phyloP scores from a whole-genome alignment of 2,797 vertebrate species.

The Myotis myotis region DNA sequence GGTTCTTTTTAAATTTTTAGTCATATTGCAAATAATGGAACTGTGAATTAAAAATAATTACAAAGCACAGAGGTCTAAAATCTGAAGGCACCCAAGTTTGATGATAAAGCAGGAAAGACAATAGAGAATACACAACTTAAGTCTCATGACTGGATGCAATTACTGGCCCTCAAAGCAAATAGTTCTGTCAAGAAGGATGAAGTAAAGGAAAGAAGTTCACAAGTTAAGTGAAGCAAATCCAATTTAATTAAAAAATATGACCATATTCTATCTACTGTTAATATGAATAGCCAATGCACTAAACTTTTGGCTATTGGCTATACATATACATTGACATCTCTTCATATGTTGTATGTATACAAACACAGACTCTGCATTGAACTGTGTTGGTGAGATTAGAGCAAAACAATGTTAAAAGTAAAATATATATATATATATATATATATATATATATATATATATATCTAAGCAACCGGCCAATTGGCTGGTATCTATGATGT shows the following conservation, averaged over 20 bases:
- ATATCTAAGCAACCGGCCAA: too few species aligned
- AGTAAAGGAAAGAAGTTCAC: background rate
- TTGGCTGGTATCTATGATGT: too few species aligned
- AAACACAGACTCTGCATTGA: background rate
- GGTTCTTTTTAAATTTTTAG: background rate
- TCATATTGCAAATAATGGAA: background rate
- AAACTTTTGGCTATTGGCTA: background rate
- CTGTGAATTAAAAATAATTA: background rate
- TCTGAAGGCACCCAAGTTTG: background rate
- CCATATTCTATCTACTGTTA: background rate
- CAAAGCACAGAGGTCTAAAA: background rate
- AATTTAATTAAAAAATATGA: background rate
- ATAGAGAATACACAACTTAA: background rate
- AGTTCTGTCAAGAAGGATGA: background rate
- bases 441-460: too few species aligned
- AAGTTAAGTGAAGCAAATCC: background rate
- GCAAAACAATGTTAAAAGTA: background rate
- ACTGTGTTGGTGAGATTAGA: background rate
- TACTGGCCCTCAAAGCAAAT: background rate
- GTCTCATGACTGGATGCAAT: background rate
- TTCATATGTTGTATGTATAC: fast-evolving
- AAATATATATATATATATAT: too few species aligned
- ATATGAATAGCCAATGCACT: background rate
- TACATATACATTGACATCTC: background rate
- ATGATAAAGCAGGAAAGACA: background rate